Base-by-base conservation (phyloP, 2,797 vertebrate species). In the Smutsia temminckii region DNA sequence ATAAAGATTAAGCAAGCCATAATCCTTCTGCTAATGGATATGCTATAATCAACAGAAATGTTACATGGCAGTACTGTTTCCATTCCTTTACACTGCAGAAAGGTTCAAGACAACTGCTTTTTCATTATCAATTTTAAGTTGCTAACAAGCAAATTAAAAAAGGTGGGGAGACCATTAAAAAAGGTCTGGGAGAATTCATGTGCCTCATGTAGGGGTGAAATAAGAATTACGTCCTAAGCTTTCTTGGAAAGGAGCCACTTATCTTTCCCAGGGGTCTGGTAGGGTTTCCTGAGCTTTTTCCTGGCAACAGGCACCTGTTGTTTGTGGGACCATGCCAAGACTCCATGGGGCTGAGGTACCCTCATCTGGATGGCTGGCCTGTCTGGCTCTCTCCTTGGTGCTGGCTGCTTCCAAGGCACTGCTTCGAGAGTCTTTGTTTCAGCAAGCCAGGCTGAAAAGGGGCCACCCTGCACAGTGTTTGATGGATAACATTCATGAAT, bases 351-450 rank as follows among this genome's bases (percentile, higher is more conserved):
- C 6, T 66, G 85, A 57, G 75, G 83, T 34, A 32, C 72, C 61
- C 69, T 55, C 80, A 8, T 63, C 77, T 66, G 85, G 85, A 87
- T 8, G 49, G 40, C 32, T 29, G 27, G 16, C 57, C 92, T 64
- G 66, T 59, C 90, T 85, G 92, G 64, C 93, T 91, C 92, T 96
- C 94, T 94, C 90, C 96, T 93, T 90, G 95, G 92, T 94, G 66
- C 96, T 91, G 40, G 95, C 89, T 89, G 57, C 61, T 59, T 89
- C 46, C 46, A 46, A 46, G 46, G 46, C 46, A 46, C 46, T 46
- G 46, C 10, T 46, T 46, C 46, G 1, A 46, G 46, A 46, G 46
- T 10, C 32, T 89, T 89, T 87, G 89, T 74, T 79, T 91, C 49
- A 86, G 83, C 81, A 71, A 77, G 51, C 7, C 13, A 63, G 34